Conservation (phyloP, 2,797 vertebrate species). For the Diplodus sargus region DNA sequence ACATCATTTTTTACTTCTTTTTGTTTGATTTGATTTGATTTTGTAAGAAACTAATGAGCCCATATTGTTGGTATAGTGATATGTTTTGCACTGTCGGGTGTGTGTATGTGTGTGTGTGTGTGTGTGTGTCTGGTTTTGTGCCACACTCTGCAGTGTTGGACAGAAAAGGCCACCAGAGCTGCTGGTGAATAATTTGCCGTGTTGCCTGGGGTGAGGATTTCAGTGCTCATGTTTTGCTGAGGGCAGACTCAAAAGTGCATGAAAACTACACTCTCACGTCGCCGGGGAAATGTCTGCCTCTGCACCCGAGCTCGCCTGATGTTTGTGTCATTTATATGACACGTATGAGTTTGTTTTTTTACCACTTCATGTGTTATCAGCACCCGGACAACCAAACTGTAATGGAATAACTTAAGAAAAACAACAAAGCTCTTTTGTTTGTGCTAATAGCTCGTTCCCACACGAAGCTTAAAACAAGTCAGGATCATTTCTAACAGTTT, state of each 20-base stretch:
- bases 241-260: conserved; percentile 23
- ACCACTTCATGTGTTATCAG: conserved; percentile 22
- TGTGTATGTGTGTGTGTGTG: not conserved
- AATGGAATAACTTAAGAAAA: conserved; percentile 11
- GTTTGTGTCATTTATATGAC: conserved; percentile 14
- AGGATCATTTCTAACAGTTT: conserved; percentile 44
- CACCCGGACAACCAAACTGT: conserved; percentile 19
- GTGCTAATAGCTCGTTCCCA: conserved; percentile 24
- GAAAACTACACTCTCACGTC: conserved; percentile 19
- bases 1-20: no score
- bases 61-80: not conserved
- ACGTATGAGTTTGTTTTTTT: conserved; percentile 14
- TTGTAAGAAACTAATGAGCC: not conserved
- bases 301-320: conserved; percentile 4
- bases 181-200: conserved; percentile 39
- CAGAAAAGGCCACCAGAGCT: conserved; percentile 12
- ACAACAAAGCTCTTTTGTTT: conserved; percentile 20
- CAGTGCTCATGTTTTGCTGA: conserved; percentile 53
- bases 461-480: conserved; percentile 30
- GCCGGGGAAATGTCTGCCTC: conserved; percentile 18
- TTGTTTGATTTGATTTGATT: no score
- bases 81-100: not conserved
- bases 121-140: not conserved
- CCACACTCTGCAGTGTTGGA: conserved; percentile 7
- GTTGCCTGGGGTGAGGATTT: conserved; percentile 51